phyloP scores from a whole-genome alignment of 2,113 vertebrate genomes.

The rabbit (Oryctolagus cuniculus) region DNA sequence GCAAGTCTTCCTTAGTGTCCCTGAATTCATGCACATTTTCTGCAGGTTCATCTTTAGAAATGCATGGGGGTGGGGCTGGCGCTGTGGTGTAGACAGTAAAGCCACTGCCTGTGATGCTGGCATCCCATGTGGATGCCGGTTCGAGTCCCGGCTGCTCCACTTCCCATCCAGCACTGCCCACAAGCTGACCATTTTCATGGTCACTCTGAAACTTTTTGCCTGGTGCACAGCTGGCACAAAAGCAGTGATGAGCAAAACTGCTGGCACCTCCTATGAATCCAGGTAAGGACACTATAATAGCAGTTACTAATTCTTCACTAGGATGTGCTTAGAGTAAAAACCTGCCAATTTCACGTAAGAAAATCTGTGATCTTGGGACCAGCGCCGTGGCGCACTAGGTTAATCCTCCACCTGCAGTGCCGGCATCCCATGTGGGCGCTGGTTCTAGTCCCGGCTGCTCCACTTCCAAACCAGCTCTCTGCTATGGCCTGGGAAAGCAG shows the following conservation, averaged over 20 bases:
- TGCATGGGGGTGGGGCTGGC: too few relatives aligned
- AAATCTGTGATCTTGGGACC: neutral
- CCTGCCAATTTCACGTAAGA: neutral
- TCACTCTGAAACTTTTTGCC: neutral
- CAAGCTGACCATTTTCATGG: neutral
- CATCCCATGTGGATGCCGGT: too few relatives aligned
- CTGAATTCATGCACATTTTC: conserved; percentile 15
- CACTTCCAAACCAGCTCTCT: too few relatives aligned
- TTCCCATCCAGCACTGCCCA: neutral
- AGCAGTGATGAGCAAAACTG: neutral
- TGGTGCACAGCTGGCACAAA: neutral
- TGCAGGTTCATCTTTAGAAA: neutral
- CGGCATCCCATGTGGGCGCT: too few relatives aligned
- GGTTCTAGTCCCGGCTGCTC: too few relatives aligned
- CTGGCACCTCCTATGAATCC: neutral
- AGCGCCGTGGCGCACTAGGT: too few relatives aligned
- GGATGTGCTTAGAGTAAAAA: neutral
- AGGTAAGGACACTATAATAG: neutral
- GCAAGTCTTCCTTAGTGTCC: neutral
- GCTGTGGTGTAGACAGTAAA: too few relatives aligned
- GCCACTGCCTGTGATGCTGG: too few relatives aligned
- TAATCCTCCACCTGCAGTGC: too few relatives aligned
- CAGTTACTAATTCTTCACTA: neutral
- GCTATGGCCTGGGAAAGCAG: too few relatives aligned
- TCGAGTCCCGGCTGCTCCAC: too few relatives aligned